A percentile compares a stretch with the other conserved stretches of the same genome.
Evolutionary conservation across 1,140 invertebrate species (phyloP).

Genomic region (Leptinotarsa texana): DNA sequence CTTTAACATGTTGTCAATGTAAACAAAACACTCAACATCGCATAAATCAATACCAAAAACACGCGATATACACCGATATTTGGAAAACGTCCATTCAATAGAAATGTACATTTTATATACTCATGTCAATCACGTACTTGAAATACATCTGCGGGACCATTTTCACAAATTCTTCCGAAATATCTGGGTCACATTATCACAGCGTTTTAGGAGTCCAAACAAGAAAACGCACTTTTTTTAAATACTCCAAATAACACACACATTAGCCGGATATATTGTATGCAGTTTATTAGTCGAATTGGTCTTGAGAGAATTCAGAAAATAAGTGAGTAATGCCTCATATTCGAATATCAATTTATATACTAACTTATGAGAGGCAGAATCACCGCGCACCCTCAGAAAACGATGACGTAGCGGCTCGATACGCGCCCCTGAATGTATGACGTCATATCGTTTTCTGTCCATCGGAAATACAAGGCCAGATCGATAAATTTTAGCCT

Average conservation of each 20-base stretch:
- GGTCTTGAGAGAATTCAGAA: neutral
- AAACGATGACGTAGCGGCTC: constrained; percentile 37
- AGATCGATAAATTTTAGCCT: neutral
- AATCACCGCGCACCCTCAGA: constrained; percentile 5
- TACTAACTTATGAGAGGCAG: neutral
- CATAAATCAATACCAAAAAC: constrained; percentile 13
- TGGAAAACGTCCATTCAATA: neutral
- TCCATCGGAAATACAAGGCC: constrained; percentile 7
- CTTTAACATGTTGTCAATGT: constrained; percentile 6
- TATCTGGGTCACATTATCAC: neutral
- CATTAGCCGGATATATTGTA: neutral
- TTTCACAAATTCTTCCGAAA: neutral
- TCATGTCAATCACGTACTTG: constrained; percentile 10
- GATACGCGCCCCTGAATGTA: constrained; percentile 33
- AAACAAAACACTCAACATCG: constrained; percentile 18
- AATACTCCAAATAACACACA: neutral
- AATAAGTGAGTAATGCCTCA: constrained; percentile 18
- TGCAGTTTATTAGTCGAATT: too few species aligned
- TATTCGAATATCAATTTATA: constrained; percentile 21
- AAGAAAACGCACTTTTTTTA: neutral
- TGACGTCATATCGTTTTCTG: constrained; percentile 29
- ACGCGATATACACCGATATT: neutral
- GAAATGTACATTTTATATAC: neutral
- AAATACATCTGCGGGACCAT: constrained; percentile 1
- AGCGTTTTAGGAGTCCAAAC: neutral